A percentile compares a stretch with the other conserved stretches of the same genome.
These are phyloP conservation scores for Etheostoma spectabile DNA, from an alignment of 2,113 vertebrate genomes.

Conservation along the genomic window DNA sequence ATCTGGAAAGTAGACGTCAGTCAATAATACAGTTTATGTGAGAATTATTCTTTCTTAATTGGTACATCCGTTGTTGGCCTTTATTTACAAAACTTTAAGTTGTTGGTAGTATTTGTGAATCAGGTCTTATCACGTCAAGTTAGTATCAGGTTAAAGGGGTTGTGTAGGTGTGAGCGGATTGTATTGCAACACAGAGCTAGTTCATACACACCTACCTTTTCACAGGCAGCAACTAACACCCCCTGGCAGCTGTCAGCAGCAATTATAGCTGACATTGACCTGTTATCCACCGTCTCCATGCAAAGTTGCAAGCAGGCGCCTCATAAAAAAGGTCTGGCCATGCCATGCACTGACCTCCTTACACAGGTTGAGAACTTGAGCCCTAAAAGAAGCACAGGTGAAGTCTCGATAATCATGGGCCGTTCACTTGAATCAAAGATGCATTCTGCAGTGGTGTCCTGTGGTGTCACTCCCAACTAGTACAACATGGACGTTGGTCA, in stretches of 20 bases:
- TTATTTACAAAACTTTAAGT: not conserved
- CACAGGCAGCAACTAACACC: slow-evolving; percentile 24
- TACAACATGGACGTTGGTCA: too few relatives aligned
- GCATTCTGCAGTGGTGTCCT: slow-evolving; percentile 8
- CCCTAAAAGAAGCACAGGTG: not conserved
- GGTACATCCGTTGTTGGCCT: not conserved
- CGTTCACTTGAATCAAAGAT: slow-evolving; percentile 40
- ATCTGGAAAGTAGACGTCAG: not conserved
- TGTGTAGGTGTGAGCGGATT: not conserved
- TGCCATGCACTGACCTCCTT: slow-evolving; percentile 25
- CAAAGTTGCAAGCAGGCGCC: slow-evolving; percentile 21
- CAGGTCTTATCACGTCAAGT: not conserved
- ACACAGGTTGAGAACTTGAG: not conserved
- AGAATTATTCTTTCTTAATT: not conserved
- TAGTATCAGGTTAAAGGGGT: not conserved
- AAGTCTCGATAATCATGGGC: slow-evolving; percentile 37
- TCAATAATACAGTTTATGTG: not conserved
- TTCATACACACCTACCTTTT: slow-evolving; percentile 10
- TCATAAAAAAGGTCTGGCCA: not conserved
- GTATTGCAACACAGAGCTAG: not conserved
- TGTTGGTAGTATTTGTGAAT: not conserved
- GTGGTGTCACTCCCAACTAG: not conserved
- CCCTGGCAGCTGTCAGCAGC: not conserved
- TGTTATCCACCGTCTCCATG: slow-evolving; percentile 1
- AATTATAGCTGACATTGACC: slow-evolving; percentile 12